Evolutionary conservation across 2,113 vertebrate genomes (phyloP).

Genomic region (Petaurus breviceps): DNA sequence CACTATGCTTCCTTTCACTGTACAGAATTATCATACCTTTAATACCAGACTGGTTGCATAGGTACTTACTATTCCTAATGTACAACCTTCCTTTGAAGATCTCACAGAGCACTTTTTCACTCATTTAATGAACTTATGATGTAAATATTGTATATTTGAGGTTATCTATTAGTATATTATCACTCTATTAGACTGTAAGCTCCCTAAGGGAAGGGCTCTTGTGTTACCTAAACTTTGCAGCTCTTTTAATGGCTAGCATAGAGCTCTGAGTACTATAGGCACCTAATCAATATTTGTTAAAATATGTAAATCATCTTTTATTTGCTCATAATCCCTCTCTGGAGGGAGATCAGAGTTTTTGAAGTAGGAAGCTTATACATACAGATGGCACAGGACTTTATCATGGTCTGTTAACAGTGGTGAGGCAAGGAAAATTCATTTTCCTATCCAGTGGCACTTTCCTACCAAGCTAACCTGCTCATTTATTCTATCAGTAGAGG

Average conservation of each 20-base stretch:
- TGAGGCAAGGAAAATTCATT: not conserved
- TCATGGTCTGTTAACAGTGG: fast-evolving
- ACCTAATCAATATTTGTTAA: not conserved
- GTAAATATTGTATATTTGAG: not conserved
- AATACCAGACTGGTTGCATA: not conserved
- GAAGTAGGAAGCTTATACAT: not conserved
- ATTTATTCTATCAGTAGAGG: not conserved
- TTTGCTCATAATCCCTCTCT: not conserved
- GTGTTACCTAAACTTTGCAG: not conserved
- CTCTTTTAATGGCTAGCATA: not conserved
- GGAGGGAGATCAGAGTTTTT: not conserved
- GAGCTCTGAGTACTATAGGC: not conserved
- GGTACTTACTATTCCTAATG: not conserved
- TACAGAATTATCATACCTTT: not conserved
- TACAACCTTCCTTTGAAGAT: not conserved
- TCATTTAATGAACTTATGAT: not conserved
- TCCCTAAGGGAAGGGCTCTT: not conserved
- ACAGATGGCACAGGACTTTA: too few species aligned
- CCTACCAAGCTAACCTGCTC: not conserved
- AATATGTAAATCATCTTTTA: not conserved
- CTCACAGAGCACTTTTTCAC: not conserved
- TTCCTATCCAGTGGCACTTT: not conserved
- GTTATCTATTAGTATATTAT: not conserved
- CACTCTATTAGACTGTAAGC: not conserved
- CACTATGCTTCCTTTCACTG: fast-evolving